phyloP scores from a whole-genome alignment of 2,797 vertebrate genomes.

The Pangasius djambal region DNA sequence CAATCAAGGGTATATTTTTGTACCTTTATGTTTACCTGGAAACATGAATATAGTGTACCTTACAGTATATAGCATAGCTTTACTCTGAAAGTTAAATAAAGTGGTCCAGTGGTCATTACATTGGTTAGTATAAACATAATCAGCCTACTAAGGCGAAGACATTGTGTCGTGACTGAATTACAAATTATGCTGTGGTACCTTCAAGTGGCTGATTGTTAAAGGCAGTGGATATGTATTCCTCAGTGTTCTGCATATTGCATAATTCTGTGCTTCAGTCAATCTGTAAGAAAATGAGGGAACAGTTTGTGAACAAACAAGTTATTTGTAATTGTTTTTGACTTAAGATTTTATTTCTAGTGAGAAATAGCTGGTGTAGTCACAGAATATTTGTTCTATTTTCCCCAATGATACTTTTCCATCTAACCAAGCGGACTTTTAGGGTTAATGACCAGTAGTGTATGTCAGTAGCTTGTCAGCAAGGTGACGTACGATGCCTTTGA shows the following conservation, averaged over 20 bases:
- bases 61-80: not conserved
- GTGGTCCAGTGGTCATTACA: not conserved
- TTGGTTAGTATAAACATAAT: not conserved
- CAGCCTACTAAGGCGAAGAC: not conserved
- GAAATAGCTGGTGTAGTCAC: not conserved
- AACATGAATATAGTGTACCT: not conserved
- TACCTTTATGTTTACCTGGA: not conserved
- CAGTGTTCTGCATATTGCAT: not conserved
- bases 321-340: not conserved
- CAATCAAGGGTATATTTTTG: not conserved
- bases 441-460: not conserved
- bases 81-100: not conserved
- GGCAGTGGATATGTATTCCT: not conserved
- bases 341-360: not conserved
- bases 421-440: not conserved
- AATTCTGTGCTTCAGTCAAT: not conserved
- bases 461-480: slow-evolving; percentile 8
- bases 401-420: not conserved
- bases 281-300: not conserved
- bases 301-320: not conserved
- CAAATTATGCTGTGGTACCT: not conserved
- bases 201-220: not conserved
- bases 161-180: not conserved
- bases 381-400: not conserved
- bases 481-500: not conserved